A percentile compares a stretch with the other conserved stretches of the same genome.
phyloP scores from a whole-genome alignment of 2,113 vertebrate species.

The Connochaetes taurinus region DNA sequence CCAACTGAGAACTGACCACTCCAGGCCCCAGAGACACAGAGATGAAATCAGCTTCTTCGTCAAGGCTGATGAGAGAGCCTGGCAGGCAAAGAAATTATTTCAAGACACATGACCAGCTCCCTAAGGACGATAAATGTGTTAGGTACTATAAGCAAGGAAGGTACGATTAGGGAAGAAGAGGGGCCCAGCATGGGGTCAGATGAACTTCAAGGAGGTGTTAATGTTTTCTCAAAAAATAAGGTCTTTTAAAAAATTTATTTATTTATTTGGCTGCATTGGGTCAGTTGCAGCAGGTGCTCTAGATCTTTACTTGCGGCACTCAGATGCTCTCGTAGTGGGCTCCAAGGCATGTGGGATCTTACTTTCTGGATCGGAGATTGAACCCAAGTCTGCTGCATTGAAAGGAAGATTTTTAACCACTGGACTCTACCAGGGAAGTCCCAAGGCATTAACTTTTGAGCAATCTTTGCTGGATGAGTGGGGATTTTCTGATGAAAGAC shows the following conservation, averaged over 20 bases:
- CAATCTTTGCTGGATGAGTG: neutral
- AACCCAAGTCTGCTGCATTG: neutral
- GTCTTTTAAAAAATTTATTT: neutral
- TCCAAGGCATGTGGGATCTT: neutral
- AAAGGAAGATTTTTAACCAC: neutral
- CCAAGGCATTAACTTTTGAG: neutral
- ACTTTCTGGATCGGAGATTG: neutral
- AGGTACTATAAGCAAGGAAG: neutral
- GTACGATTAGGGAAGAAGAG: neutral
- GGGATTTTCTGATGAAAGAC: neutral
- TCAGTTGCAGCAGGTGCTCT: neutral
- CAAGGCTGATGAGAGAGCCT: neutral
- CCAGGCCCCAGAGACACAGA: neutral
- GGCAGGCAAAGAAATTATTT: neutral
- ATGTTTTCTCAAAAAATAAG: neutral
- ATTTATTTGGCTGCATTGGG: neutral
- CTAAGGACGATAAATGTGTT: neutral
- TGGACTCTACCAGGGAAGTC: neutral
- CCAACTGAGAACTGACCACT: accelerated
- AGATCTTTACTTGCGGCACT: neutral
- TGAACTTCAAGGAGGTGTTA: neutral
- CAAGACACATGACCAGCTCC: neutral
- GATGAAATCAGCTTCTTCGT: neutral
- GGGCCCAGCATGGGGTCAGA: neutral
- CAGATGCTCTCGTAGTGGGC: neutral